Conservation (phyloP, 2,888 invertebrate species). For the Deroplatys truncata region DNA sequence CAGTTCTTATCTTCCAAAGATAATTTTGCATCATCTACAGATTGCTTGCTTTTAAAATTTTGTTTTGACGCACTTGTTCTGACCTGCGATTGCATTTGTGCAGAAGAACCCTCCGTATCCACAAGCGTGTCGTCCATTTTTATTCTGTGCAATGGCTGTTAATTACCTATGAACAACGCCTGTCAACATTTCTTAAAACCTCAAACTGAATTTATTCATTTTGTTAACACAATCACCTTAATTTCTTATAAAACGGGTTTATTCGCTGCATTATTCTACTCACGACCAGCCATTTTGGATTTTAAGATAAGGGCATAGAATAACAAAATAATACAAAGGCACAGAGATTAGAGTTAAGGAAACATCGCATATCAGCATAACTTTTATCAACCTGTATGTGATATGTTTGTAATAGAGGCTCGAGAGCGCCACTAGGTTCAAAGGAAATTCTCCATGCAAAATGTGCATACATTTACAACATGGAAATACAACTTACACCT, state of each 20-base stretch:
- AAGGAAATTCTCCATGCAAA: too few species aligned
- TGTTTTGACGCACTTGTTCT: constrained; percentile 26
- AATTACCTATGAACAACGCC: neutral
- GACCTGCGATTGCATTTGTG: constrained; percentile 28
- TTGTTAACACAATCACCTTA: neutral
- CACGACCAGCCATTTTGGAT: constrained; percentile 27
- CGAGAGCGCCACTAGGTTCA: too few species aligned
- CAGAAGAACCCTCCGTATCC: constrained; percentile 29
- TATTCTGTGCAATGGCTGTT: neutral
- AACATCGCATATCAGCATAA: too few species aligned
- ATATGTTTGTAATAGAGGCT: too few species aligned
- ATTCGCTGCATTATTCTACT: constrained; percentile 1
- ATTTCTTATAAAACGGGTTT: neutral
- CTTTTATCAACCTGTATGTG: too few species aligned
- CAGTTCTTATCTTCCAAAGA: constrained; percentile 25
- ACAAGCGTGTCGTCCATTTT: constrained; percentile 29
- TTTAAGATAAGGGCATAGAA: constrained; percentile 8
- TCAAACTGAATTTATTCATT: neutral
- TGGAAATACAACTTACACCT: too few species aligned
- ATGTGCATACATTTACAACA: too few species aligned
- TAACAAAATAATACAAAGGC: neutral
- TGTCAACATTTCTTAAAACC: neutral
- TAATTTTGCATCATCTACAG: constrained; percentile 23
- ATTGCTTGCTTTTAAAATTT: constrained; percentile 20
- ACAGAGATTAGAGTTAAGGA: too few species aligned